Evolutionary conservation across 2,113 vertebrate genomes (phyloP), one percentile per base, ranked within the genome.

Genomic region (Cavia aperea): DNA sequence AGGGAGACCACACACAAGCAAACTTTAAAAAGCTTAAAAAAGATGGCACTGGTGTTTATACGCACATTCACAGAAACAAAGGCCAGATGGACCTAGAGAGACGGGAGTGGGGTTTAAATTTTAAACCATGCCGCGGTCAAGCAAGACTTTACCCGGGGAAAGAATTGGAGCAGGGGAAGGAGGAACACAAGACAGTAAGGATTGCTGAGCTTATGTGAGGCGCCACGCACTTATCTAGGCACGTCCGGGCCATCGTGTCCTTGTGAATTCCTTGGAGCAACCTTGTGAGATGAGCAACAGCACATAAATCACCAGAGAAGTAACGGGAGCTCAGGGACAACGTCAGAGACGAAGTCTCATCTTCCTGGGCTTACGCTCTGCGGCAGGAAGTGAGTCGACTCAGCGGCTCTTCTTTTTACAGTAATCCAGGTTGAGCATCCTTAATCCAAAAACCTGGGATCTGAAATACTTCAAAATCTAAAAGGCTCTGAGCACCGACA

Each of bases 41-140:
- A 63, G 11, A 29, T 0, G 11, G 23, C 49, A 24, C 56, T 0
- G 1, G 60, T 4, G 77, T 6, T 4, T 9, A 5, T 24, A 2
- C 33, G 62, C 1, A 4, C 29, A 16, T 56, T 85, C 81, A 77
- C 36, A 79, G 46, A 92, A 93, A 65, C 19, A 68, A 72, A 62
- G 75, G 18, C 4, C 21, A 15, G 63, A 0, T 3, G 43, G 54
- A 36, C 31, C 1, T 15, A 4, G 46, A 12, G 65, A 3, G 9
- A 6, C 3, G 23, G 39, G 63, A 33, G n/a, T 12, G 8, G 49
- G 1, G 70, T 1, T 83, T 46, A 24, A 2, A 21, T n/a, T 60
- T 62, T 60, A 31, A 60, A 36, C 36, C 8, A 46, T 11, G 8
- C 26, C 19, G 56, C 14, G 63, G 26, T 78, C 56, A 14, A 39